These are phyloP conservation scores for Bergia puertoricense DNA, from an alignment of 92 coral and sea anemone species.

Conservation along the genomic window DNA sequence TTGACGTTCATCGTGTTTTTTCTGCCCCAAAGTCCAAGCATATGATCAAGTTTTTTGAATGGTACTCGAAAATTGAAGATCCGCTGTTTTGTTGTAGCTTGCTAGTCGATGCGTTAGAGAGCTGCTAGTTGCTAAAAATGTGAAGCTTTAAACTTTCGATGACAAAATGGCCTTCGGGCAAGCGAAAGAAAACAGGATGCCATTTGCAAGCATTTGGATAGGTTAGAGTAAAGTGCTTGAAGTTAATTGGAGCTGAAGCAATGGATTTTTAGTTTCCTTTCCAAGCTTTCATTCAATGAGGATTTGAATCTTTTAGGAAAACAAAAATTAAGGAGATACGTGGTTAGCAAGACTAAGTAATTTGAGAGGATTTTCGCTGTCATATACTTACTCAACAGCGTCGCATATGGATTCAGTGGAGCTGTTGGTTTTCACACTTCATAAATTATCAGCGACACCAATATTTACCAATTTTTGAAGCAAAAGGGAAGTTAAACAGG, in stretches of 20 bases:
- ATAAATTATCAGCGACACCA: constrained; percentile 20
- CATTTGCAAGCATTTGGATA: constrained; percentile 18
- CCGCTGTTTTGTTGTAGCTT: background rate
- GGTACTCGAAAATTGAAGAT: background rate
- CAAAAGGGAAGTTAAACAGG: background rate
- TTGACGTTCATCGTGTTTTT: background rate
- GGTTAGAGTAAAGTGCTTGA: background rate
- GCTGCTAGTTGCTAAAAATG: background rate
- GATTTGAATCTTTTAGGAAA: background rate
- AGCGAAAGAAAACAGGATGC: constrained; percentile 5
- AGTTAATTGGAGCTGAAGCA: constrained; percentile 15
- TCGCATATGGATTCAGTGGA: background rate
- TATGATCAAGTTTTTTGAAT: background rate
- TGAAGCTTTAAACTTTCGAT: constrained; percentile 22
- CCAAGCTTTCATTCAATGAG: background rate
- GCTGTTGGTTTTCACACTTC: constrained; percentile 39
- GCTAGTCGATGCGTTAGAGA: background rate
- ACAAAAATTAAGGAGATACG: background rate
- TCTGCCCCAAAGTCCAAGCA: background rate
- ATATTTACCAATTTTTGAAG: background rate
- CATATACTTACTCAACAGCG: background rate
- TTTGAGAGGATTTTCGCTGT: background rate
- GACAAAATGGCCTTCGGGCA: constrained; percentile 45
- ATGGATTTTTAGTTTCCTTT: background rate
- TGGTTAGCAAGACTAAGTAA: background rate